Base-by-base conservation (phyloP, 2,888 invertebrate species). In the Keiferia lycopersicella region DNA sequence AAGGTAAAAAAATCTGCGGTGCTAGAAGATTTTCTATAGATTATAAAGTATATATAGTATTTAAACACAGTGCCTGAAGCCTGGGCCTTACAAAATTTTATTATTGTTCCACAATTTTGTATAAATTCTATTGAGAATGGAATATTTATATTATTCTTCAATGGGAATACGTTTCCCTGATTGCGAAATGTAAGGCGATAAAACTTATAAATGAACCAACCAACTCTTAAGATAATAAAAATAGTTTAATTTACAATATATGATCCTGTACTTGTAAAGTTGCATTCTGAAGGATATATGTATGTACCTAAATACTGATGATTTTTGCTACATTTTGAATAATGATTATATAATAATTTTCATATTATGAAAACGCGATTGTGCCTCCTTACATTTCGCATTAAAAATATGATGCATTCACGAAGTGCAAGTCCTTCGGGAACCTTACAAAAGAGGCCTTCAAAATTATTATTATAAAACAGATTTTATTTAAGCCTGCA, bases 361-460 rank as follows among this genome's bases (percentile, higher is more conserved):
- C n/a, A n/a, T n/a, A n/a, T n/a, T n/a, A n/a, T n/a, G n/a, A n/a
- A n/a, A n/a, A n/a, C n/a, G 8, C 1, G 2, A 4, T 39, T 53
- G 4, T 22, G 26, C 3, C 51, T 22, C 51, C 51, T 3, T 22
- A 6, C 14, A 14, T 22, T 22, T 14, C 10, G 14, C 26, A 22
- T 12, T 22, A 26, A 20, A 22, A 22, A 14, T n/a, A n/a, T n/a
- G n/a, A 22, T 14, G 1, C 8, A 11, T 71, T 81, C 84, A 86
- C 86, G 73, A 86, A 85, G 86, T 87, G 86, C 84, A 81, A 77
- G 62, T 77, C 82, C 81, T 60, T 0, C 63, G 77, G 80, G 82
- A 73, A 16, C 56, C 56, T 34, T 56, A 56, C 26, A 56, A 8
- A 14, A 56, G 56, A 34, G n/a, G 34, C 56, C 56, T 56, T 56